phyloP scores from a whole-genome alignment of 30 jellyfish, hydroid and myxozoan genomes.

The Hydra vulgaris region DNA sequence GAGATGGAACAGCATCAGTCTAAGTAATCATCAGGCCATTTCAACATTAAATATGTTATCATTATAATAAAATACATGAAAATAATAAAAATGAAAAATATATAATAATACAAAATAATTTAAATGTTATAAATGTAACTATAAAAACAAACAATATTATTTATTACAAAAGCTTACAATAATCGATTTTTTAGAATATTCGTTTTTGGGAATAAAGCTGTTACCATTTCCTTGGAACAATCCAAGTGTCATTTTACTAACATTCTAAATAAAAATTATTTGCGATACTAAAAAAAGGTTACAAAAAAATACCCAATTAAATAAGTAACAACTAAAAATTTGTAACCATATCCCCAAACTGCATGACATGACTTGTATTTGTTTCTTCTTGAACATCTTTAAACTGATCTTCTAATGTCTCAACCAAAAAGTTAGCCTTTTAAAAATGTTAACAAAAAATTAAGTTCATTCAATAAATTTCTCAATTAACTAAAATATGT shows the following conservation, averaged over 20 bases:
- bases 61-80: too few species aligned
- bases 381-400: constrained; percentile 57
- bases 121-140: not conserved
- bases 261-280: not conserved
- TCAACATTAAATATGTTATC: not conserved
- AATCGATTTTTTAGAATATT: not conserved
- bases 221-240: not conserved
- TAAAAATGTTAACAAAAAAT: not conserved
- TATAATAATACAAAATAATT: not conserved
- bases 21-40: constrained; percentile 9
- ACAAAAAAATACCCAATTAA: not conserved
- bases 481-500: too few species aligned
- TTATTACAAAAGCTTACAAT: not conserved
- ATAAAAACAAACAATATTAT: too few species aligned
- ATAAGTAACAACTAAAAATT: not conserved
- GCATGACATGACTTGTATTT: constrained; percentile 77
- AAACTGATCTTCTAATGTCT: constrained; percentile 60
- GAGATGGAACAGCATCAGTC: constrained; percentile 95
- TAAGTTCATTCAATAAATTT: too few species aligned
- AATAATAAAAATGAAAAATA: not conserved
- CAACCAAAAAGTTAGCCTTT: constrained; percentile 54
- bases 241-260: not conserved
- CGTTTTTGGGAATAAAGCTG: not conserved
- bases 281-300: not conserved
- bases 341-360: constrained; percentile 83